phyloP scores from a whole-genome alignment of 2,888 invertebrate genomes.

The Thysanoteuthis rhombus region DNA sequence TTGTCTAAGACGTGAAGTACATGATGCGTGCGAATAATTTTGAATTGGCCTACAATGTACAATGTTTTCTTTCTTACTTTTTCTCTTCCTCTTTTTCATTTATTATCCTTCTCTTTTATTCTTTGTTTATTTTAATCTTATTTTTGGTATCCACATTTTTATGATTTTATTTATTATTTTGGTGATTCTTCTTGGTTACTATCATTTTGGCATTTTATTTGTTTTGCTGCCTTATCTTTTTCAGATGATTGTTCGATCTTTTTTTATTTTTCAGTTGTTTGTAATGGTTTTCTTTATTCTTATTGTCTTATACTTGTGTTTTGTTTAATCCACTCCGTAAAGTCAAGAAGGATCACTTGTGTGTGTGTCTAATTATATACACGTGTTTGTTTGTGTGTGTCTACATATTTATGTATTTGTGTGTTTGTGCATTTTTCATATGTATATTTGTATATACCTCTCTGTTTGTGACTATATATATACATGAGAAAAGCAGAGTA shows the following conservation, averaged over 20 bases:
- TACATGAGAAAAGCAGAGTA: neutral
- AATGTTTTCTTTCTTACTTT: neutral
- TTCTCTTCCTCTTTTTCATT: neutral
- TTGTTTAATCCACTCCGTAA: neutral
- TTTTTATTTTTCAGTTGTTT: neutral
- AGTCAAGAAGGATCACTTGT: neutral
- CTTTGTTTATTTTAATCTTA: neutral
- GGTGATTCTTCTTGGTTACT: neutral
- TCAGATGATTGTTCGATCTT: neutral
- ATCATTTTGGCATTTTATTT: neutral
- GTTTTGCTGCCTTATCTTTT: neutral
- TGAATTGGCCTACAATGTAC: neutral
- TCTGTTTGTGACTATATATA: neutral
- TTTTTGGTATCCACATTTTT: neutral
- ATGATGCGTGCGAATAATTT: slow-evolving; percentile 12
- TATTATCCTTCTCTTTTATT: no score
- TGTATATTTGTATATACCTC: neutral
- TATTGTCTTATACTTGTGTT: neutral
- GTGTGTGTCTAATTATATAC: no score
- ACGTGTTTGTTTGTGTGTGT: neutral
- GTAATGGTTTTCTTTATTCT: neutral
- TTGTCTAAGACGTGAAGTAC: neutral
- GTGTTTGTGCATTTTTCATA: neutral
- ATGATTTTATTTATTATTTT: neutral
- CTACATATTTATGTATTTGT: neutral